Conservation (phyloP, 2,888 invertebrate genomes). For the Ariolimax columbianus region DNA sequence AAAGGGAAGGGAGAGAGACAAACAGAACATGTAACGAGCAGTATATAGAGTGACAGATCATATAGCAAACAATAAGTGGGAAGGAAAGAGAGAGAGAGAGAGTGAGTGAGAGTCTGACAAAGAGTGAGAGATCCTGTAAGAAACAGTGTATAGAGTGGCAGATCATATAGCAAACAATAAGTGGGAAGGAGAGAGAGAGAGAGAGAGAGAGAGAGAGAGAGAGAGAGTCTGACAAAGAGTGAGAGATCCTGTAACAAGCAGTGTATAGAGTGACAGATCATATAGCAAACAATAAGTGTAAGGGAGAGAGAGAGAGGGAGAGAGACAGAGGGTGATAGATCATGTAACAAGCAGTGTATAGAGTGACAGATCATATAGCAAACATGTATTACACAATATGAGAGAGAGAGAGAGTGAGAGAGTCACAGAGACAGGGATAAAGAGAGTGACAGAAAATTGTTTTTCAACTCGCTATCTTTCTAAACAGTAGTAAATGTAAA, state of each 20-base stretch:
- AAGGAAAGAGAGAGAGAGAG: conserved; percentile 11
- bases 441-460: no score
- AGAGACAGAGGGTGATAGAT: conserved; percentile 15
- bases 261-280: neutral
- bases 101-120: neutral
- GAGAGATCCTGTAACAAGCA: no score
- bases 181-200: conserved; percentile 1
- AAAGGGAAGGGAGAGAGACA: neutral
- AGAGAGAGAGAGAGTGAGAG: conserved; percentile 1
- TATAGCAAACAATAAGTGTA: neutral
- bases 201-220: neutral
- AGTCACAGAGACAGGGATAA: neutral
- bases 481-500: no score
- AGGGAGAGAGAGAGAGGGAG: neutral
- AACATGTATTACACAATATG: no score
- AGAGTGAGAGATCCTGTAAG: neutral
- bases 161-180: neutral
- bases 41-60: no score
- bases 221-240: no score
- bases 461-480: no score
- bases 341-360: neutral
- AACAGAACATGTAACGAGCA: conserved; percentile 8
- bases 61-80: neutral
- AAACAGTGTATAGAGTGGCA: no score
- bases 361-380: conserved; percentile 7